Evolutionary conservation across 1,140 invertebrate species (phyloP).

Genomic region (Ganaspis sp.): DNA sequence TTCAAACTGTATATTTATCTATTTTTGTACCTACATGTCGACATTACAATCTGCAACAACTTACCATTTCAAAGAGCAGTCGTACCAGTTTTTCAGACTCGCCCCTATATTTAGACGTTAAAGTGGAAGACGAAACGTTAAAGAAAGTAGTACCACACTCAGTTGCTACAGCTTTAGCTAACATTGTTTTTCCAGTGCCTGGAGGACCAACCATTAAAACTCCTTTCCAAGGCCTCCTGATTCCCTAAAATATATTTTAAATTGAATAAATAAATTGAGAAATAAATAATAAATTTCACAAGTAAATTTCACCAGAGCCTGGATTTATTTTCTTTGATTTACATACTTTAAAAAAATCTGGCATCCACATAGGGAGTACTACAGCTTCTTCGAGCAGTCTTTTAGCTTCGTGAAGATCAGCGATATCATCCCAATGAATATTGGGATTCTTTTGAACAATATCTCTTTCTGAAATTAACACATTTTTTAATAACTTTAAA

Average conservation of each 20-base stretch:
- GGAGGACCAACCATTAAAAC: conserved; percentile 98
- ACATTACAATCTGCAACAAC: conserved; percentile 48
- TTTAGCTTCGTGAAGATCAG: conserved; percentile 96
- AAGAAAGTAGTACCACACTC: conserved; percentile 99
- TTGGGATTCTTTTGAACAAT: conserved; percentile 99
- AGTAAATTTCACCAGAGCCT: background rate
- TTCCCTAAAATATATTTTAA: conserved; percentile 81
- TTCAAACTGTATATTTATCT: no score
- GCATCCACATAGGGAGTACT: conserved; percentile 98
- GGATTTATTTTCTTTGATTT: conserved; percentile 35
- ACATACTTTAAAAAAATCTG: conserved; percentile 95
- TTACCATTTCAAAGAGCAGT: conserved; percentile 98
- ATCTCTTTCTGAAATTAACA: conserved; percentile 87
- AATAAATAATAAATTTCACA: background rate
- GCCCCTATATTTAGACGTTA: conserved; percentile 98
- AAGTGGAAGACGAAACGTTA: conserved; percentile 97
- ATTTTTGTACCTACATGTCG: no score
- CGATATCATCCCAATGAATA: conserved; percentile 98
- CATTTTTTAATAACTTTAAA: no score
- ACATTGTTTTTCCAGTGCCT: conserved; percentile 99
- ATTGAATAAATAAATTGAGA: background rate
- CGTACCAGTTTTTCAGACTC: conserved; percentile 99
- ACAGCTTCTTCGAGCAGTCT: conserved; percentile 97
- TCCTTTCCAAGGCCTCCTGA: conserved; percentile 94
- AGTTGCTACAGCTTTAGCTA: conserved; percentile 99